Evolutionary conservation across 2,888 invertebrate species (phyloP).

Genomic region (Sepioteuthis lessoniana): DNA sequence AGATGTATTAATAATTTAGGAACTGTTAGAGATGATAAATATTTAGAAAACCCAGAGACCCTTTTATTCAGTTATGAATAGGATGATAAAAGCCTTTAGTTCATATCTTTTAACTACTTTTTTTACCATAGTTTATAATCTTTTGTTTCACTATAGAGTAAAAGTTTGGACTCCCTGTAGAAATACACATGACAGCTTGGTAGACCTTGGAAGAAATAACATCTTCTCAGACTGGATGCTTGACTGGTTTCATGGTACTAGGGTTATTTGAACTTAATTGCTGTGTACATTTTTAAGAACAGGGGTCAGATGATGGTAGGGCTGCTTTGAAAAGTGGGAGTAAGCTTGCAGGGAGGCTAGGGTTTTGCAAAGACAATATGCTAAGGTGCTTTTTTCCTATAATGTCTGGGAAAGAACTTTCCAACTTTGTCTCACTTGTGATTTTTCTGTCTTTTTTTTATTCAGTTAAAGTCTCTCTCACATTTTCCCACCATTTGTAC

Average conservation of each 20-base stretch:
- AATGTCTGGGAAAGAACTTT: no score
- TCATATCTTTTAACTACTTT: neutral
- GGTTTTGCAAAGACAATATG: neutral
- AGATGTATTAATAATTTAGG: no score
- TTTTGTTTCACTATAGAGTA: neutral
- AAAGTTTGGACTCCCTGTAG: neutral
- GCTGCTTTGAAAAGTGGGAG: neutral
- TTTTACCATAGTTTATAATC: neutral
- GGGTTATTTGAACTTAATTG: neutral
- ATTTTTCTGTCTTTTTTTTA: neutral
- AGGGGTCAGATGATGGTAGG: neutral
- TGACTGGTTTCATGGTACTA: neutral
- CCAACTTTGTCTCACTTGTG: neutral
- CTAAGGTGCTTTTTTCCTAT: neutral
- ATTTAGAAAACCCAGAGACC: neutral
- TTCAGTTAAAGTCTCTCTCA: neutral
- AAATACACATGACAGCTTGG: neutral
- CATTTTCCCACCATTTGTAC: neutral
- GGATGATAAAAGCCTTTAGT: neutral
- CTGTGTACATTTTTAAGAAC: conserved; percentile 15
- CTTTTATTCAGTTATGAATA: neutral
- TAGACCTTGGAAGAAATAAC: neutral
- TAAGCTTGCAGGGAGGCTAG: neutral
- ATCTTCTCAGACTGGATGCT: neutral
- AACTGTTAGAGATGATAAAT: no score